Percentiles rank a stretch among this genome's conserved stretches.
These are phyloP conservation scores for Pyrocephalus nanus DNA, from an alignment of 2,797 vertebrate species.

Conservation along the genomic window DNA sequence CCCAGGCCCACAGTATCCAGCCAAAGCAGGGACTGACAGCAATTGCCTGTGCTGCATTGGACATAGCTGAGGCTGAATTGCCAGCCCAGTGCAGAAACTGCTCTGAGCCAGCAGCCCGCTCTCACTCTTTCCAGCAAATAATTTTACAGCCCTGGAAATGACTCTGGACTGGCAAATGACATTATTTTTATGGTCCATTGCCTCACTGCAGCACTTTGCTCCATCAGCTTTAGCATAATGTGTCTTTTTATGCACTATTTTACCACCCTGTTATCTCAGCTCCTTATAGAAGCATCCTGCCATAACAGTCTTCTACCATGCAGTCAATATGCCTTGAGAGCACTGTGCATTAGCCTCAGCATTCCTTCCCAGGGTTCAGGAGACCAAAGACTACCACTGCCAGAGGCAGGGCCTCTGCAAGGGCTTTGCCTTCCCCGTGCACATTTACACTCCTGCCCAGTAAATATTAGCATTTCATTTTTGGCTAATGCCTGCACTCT, in stretches of 20 bases:
- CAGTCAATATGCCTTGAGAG: background rate
- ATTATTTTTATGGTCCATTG: slow-evolving; percentile 24
- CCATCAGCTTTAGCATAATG: slow-evolving; percentile 11
- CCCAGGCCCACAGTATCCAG: background rate
- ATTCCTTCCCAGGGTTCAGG: background rate
- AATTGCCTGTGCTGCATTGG: background rate
- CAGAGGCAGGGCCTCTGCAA: background rate
- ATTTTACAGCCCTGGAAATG: background rate
- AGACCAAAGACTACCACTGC: background rate
- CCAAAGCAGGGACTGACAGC: background rate
- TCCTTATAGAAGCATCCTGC: background rate
- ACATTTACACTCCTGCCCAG: background rate
- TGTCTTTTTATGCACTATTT: slow-evolving; percentile 4
- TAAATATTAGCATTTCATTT: background rate
- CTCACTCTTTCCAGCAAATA: background rate
- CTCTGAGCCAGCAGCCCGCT: background rate
- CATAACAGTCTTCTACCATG: fast-evolving
- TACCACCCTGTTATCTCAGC: background rate
- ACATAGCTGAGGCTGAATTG: background rate
- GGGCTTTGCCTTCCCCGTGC: background rate
- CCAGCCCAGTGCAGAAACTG: fast-evolving
- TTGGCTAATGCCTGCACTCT: background rate
- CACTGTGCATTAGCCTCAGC: background rate
- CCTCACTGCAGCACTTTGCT: slow-evolving; percentile 17
- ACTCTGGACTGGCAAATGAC: background rate